Percentiles rank a stretch among this genome's conserved stretches.
Conservation (phyloP, 1,140 invertebrate species). For the Drosophila rufa region DNA sequence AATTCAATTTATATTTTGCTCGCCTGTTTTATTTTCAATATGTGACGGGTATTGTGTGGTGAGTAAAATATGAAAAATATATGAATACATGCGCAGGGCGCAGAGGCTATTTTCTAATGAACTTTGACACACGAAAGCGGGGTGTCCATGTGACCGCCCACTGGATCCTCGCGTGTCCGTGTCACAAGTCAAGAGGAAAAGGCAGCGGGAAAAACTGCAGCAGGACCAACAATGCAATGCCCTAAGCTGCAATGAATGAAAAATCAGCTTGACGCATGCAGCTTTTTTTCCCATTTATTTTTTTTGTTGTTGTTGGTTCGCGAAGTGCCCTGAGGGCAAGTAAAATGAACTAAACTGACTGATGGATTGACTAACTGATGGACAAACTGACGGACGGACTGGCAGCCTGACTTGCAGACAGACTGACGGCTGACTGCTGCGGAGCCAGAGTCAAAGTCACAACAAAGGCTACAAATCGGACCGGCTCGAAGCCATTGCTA, state of each 20-base stretch:
- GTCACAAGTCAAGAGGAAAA: constrained; percentile 67
- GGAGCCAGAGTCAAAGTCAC: constrained; percentile 3
- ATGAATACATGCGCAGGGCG: constrained; percentile 27
- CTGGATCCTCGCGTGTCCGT: constrained; percentile 58
- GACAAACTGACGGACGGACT: constrained; percentile 27
- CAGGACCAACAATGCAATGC: constrained; percentile 33
- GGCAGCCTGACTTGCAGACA: background rate
- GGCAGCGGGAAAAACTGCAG: constrained; percentile 41
- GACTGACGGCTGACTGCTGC: constrained; percentile 5
- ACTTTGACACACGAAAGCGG: constrained; percentile 65
- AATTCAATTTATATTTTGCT: constrained; percentile 61
- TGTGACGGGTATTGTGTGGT: constrained; percentile 1
- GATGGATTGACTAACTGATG: constrained; percentile 62
- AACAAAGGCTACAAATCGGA: constrained; percentile 13
- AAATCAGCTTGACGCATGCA: constrained; percentile 78
- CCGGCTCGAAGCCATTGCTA: constrained; percentile 11
- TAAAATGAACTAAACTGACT: constrained; percentile 48
- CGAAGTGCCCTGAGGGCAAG: constrained; percentile 57
- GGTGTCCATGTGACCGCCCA: background rate
- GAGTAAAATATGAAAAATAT: constrained; percentile 28
- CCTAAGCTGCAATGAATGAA: constrained; percentile 76
- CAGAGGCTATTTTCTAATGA: constrained; percentile 73
- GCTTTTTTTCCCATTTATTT: constrained; percentile 37
- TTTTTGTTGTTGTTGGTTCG: background rate
- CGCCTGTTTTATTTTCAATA: constrained; percentile 8